These are phyloP conservation scores for Scleropages formosus DNA, from an alignment of 2,797 vertebrate genomes.

Conservation along the genomic window DNA sequence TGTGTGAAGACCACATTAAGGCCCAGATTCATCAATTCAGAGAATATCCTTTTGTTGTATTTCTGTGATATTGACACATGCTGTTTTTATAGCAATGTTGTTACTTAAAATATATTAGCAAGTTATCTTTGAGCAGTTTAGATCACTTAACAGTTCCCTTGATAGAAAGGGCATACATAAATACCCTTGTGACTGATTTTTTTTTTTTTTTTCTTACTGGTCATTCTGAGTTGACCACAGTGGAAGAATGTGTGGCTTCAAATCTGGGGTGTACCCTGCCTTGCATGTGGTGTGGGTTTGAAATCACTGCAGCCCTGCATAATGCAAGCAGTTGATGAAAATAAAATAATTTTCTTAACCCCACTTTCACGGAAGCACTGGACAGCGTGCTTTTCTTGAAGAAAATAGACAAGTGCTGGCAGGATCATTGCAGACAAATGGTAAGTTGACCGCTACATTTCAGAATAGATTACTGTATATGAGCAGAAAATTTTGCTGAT, in stretches of 20 bases:
- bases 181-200: too few relatives aligned
- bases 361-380: conserved; percentile 80
- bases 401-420: conserved; percentile 99
- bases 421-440: conserved; percentile 99
- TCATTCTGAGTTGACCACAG: too few relatives aligned
- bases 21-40: conserved; percentile 97
- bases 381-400: conserved; percentile 98
- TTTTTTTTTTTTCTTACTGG: too few relatives aligned
- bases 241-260: too few relatives aligned
- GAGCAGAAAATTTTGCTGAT: too few relatives aligned
- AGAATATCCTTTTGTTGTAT: conserved; percentile 90
- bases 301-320: too few relatives aligned
- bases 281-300: too few relatives aligned
- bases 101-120: neutral
- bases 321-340: neutral
- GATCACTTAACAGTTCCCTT: neutral
- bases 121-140: neutral
- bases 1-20: conserved; percentile 99
- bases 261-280: too few relatives aligned
- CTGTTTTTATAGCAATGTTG: neutral
- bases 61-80: neutral
- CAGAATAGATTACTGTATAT: too few relatives aligned
- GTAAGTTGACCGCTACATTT: conserved; percentile 61
- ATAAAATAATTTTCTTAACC: conserved; percentile 58
- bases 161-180: neutral